Evolutionary conservation across 2,888 invertebrate species (phyloP).

Genomic region (Latheticus oryzae): DNA sequence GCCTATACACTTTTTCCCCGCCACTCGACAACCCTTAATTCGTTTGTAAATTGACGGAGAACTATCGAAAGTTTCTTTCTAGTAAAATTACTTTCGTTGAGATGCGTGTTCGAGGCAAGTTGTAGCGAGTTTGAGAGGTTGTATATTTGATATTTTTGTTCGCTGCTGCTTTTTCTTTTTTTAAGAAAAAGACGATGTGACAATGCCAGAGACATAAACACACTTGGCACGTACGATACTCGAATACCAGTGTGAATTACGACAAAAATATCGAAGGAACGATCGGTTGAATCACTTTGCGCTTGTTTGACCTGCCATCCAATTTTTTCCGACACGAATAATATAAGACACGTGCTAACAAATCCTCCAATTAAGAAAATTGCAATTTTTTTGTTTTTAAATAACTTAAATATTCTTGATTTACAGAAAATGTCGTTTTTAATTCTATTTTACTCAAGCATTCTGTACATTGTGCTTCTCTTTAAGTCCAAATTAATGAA

Average conservation of each 20-base stretch:
- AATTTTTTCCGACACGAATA: slow-evolving; percentile 21
- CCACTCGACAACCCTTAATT: slow-evolving; percentile 6
- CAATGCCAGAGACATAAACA: slow-evolving; percentile 44
- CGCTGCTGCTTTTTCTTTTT: too few relatives aligned
- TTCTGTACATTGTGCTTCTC: too few relatives aligned
- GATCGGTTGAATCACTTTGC: slow-evolving; percentile 26
- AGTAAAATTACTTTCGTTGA: slow-evolving; percentile 9
- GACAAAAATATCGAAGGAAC: slow-evolving; percentile 23
- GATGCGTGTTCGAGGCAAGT: slow-evolving; percentile 3
- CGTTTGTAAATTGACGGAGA: neutral
- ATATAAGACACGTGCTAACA: too few relatives aligned
- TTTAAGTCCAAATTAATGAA: too few relatives aligned
- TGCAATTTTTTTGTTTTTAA: too few relatives aligned
- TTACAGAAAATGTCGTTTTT: too few relatives aligned
- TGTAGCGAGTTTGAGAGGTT: slow-evolving; percentile 5
- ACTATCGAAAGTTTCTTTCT: slow-evolving; percentile 14
- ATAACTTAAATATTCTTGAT: too few relatives aligned
- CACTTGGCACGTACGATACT: slow-evolving; percentile 44
- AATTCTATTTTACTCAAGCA: too few relatives aligned
- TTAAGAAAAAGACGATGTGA: slow-evolving; percentile 38
- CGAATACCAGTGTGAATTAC: slow-evolving; percentile 41
- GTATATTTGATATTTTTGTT: slow-evolving; percentile 28
- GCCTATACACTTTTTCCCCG: slow-evolving; percentile 7
- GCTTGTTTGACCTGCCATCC: slow-evolving; percentile 30
- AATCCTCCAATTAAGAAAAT: too few relatives aligned